Evolutionary conservation across 1,140 invertebrate species (phyloP).

Genomic region (Chlorops oryzae): DNA sequence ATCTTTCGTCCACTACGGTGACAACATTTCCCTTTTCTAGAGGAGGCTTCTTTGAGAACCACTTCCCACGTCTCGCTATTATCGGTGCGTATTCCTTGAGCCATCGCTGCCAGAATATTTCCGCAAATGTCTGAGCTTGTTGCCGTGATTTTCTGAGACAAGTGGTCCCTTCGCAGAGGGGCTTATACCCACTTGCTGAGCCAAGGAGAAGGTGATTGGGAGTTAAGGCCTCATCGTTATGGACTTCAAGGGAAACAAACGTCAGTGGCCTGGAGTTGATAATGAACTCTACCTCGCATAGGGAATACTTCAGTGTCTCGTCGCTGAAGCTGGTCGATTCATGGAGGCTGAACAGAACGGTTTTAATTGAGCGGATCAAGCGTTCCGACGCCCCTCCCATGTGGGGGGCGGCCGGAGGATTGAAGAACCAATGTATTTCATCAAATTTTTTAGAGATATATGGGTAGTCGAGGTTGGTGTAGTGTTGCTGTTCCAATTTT

Average conservation of each 20-base stretch:
- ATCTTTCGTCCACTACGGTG: too few relatives aligned
- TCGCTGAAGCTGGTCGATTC: background rate
- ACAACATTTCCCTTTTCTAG: too few relatives aligned
- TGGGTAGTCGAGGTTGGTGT: background rate
- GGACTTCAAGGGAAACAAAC: constrained; percentile 1
- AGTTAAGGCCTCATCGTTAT: constrained; percentile 11
- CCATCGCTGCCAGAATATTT: too few relatives aligned
- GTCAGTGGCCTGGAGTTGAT: constrained; percentile 1
- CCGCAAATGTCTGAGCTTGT: too few relatives aligned
- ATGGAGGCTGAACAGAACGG: constrained; percentile 4
- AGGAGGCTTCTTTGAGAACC: too few relatives aligned
- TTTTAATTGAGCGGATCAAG: constrained; percentile 21
- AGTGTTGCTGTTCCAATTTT: background rate
- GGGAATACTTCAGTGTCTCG: background rate
- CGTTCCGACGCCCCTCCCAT: constrained; percentile 33
- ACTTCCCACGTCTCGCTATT: too few relatives aligned
- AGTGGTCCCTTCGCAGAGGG: too few relatives aligned
- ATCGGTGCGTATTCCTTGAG: too few relatives aligned
- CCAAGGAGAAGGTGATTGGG: constrained; percentile 10
- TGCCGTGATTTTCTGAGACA: too few relatives aligned
- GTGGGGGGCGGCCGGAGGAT: constrained; percentile 23
- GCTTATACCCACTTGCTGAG: constrained; percentile 2
- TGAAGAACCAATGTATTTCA: constrained; percentile 24
- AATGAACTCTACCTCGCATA: constrained; percentile 3
- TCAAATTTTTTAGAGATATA: too few relatives aligned